Percentiles rank a stretch among this genome's conserved stretches.
Conservation (phyloP, 2,113 vertebrate species). For the Zingel zingel region DNA sequence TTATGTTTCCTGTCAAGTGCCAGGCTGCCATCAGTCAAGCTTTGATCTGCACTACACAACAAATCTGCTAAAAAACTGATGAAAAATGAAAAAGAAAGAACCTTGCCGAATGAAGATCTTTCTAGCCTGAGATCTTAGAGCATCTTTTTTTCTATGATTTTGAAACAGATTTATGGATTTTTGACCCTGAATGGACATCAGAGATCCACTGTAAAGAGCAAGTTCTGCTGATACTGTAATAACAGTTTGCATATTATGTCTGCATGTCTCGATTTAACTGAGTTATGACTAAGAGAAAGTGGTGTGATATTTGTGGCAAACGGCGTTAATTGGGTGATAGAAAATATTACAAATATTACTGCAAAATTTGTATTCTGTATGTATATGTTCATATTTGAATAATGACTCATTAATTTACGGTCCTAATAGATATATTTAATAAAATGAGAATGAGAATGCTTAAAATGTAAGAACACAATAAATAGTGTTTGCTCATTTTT, state of each 20-base stretch:
- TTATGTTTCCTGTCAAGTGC: conserved; percentile 5
- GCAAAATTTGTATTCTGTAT: background rate
- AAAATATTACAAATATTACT: background rate
- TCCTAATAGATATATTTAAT: background rate
- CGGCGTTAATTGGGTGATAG: background rate
- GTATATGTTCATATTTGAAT: background rate
- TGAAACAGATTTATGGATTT: background rate
- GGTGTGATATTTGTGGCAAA: background rate
- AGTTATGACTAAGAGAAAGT: background rate
- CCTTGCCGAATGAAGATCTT: background rate
- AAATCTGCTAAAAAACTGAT: conserved; percentile 13
- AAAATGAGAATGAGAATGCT: background rate
- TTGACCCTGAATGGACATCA: background rate
- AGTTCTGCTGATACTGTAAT: background rate
- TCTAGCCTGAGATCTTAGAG: background rate
- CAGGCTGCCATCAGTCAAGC: background rate
- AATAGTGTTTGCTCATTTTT: background rate
- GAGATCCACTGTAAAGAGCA: too few species aligned
- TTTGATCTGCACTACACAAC: conserved; percentile 9
- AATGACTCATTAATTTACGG: background rate
- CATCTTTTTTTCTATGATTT: background rate
- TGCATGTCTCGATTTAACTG: background rate
- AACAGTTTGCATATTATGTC: background rate
- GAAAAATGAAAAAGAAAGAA: conserved; percentile 6
- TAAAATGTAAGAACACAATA: background rate